These are phyloP conservation scores for Arctopsyche grandis DNA, from an alignment of 1,140 invertebrate genomes.

Conservation along the genomic window DNA sequence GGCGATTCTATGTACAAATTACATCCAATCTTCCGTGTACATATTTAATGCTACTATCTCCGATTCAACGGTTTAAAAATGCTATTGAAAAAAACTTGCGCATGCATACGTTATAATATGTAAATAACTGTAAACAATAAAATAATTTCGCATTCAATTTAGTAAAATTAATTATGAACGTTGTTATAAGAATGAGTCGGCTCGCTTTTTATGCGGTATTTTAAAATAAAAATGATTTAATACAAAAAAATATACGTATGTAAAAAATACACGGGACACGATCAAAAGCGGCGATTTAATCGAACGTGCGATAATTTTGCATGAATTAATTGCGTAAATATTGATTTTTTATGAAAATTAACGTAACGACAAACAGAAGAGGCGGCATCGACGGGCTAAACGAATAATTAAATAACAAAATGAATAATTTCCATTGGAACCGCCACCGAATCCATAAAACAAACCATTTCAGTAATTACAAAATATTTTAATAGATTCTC, in stretches of 20 bases:
- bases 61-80: neutral
- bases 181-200: neutral
- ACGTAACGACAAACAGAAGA: neutral
- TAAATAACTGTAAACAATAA: neutral
- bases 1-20: too few relatives aligned
- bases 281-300: conserved; percentile 5
- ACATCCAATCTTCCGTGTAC: too few relatives aligned
- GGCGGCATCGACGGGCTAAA: neutral
- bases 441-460: conserved; percentile 30
- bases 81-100: neutral
- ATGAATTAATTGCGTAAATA: conserved; percentile 22
- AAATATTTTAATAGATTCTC: conserved; percentile 19
- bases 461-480: conserved; percentile 23
- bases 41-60: too few relatives aligned
- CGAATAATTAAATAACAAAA: too few relatives aligned
- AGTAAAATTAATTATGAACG: neutral
- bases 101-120: neutral
- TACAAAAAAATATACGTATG: too few relatives aligned
- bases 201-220: neutral
- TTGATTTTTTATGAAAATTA: conserved; percentile 28
- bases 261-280: neutral
- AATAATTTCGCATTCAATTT: neutral
- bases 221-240: neutral
- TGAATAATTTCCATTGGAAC: neutral
- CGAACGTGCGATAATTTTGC: neutral